Base-by-base conservation (phyloP, 2,888 invertebrate genomes). In the Tipula unca region DNA sequence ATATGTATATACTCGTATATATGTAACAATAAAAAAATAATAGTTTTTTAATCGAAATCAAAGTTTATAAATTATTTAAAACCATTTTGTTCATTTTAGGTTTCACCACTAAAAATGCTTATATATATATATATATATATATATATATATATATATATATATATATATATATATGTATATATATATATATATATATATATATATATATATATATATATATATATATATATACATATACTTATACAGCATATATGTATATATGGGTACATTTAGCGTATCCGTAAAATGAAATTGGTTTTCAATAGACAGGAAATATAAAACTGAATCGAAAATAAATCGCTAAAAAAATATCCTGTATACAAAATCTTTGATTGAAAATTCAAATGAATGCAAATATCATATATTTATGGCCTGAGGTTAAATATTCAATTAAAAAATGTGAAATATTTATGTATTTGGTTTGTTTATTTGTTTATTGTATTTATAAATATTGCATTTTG, bases 341-440 rank as follows among this genome's bases (percentile, higher is more conserved):
- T 69, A 25, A 69, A 69, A 69, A 69, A 69, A 69, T 69, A 69
- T 69, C 69, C 69, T 69, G 69, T 69, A 69, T 25, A 69, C 25
- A 69, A 69, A 69, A 69, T 69, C 69, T 69, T 69, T 69, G 69
- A 69, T 69, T 69, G 69, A 69, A 69, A 69, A 25, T 69, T 69
- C 69, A 69, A 69, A 3, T 20, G 69, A 69, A 69, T 69, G 69
- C 69, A 69, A 69, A 69, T 69, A 69, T 69, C 69, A 69, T 69
- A 69, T 69, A 69, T 69, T 69, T 69, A 69, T 69, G 13, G 69
- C 69, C 69, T 25, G 69, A 69, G 69, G 69, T 69, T 69, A 69
- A 69, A 69, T 69, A 69, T 69, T 69, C 69, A 69, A 69, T 69
- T 69, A 69, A 69, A 69, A 69, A 69, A 69, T 69, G 69, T 69